Base-by-base conservation (phyloP, 2,797 vertebrate genomes). In the Steatocranus sp. region DNA sequence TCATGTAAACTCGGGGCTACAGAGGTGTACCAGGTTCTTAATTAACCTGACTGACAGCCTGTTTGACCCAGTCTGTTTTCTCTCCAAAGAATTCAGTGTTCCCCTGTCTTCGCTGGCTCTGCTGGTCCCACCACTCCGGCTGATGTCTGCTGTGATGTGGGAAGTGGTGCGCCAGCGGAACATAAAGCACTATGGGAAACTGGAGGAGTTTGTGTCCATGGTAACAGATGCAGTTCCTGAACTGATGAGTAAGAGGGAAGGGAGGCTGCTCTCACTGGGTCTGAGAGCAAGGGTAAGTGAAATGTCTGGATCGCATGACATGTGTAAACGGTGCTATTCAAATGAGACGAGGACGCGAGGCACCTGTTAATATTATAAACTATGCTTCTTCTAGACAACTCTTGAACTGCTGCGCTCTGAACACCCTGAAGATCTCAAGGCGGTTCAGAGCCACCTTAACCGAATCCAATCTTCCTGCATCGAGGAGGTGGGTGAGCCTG, bases 91-190 rank as follows among this genome's bases (percentile, higher is more conserved):
- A 77, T 93, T 95, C 86, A 94, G 86, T 5, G 91, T 95, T 11
- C 95, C 96, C 17, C 84, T 96, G 84, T 95, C 95, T 32, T 96
- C 96, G 1, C 84, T 97, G 90, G 95, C 95, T 0, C 93, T 97
- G 41, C 88, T 97, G 91, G 95, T 96, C 51, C 95, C 96, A 1
- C 94, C 96, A 1, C 85, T 98, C 4, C 95, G 96, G 7, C 89
- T 98, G 6, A 96, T 95, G 32, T 97, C 96, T 1, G 97, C 97
- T 0, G 97, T 97, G 51, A 92, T 96, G 95, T 98, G 97, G 97
- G 95, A 95, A 38, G 96, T 96, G 9, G 91, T 97, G 0, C 93
- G 95, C 38, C 88, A 93, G 82, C 93, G 97, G 38, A 92, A 93
- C 70, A 90, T 96, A 68, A 93, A 94, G 79, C 95, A 97, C 36